phyloP scores from a whole-genome alignment of 2,797 vertebrate species.

The Carduelis carduelis region DNA sequence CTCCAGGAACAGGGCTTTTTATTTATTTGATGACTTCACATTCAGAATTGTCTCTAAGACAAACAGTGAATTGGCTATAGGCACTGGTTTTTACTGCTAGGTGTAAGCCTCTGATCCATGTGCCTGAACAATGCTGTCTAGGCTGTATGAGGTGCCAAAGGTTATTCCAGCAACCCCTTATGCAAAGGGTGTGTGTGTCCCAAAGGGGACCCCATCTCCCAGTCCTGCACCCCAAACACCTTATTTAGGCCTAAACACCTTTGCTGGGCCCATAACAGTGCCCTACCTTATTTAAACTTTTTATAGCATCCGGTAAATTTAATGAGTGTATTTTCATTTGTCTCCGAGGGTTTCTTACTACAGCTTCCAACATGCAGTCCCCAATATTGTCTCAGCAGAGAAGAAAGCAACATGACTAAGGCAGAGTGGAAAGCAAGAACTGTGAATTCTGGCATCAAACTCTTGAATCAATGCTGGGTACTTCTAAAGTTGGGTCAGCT shows the following conservation, averaged over 20 bases:
- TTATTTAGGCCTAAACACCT: background rate
- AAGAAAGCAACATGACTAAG: background rate
- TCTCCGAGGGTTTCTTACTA: background rate
- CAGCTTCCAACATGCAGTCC: background rate
- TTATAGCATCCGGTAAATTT: background rate
- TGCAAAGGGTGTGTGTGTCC: background rate
- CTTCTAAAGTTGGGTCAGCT: background rate
- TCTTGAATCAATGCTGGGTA: background rate
- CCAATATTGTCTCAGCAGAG: background rate
- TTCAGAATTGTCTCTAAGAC: background rate
- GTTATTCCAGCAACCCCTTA: background rate
- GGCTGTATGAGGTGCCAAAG: background rate
- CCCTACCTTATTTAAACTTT: background rate
- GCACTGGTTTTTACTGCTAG: background rate
- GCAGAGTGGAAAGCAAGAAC: background rate
- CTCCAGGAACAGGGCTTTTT: background rate
- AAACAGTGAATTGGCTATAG: background rate
- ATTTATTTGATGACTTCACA: background rate
- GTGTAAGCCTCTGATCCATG: background rate
- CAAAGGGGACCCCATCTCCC: background rate
- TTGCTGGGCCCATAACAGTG: accelerated
- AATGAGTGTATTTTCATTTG: background rate
- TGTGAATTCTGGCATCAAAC: background rate
- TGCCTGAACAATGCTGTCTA: background rate
- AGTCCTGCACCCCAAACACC: background rate